phyloP scores from a whole-genome alignment of 2,797 vertebrate species.

The Neosalanx taihuensis region DNA sequence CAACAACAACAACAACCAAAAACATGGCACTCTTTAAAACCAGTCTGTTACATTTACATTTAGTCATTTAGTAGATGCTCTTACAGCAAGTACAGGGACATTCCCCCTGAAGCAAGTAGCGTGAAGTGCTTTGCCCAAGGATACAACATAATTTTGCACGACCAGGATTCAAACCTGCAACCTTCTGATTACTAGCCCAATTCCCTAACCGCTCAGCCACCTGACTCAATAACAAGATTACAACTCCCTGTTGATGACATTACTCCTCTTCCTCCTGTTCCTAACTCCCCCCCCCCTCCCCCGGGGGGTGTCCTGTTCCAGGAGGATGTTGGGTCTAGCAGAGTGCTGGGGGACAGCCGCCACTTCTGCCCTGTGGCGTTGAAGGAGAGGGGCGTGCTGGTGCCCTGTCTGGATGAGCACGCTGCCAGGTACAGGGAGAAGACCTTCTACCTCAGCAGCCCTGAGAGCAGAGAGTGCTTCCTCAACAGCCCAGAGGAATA shows the following conservation, averaged over 20 bases:
- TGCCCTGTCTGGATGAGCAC: slow-evolving; percentile 72
- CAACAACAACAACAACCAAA: too few species aligned
- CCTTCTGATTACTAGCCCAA: too few species aligned
- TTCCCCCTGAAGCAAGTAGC: too few species aligned
- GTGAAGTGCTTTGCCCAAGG: too few species aligned
- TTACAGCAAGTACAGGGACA: too few species aligned
- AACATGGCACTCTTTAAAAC: too few species aligned
- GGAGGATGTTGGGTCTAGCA: slow-evolving; percentile 70
- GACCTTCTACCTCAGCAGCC: slow-evolving; percentile 82
- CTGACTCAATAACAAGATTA: too few species aligned
- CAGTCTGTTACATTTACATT: too few species aligned
- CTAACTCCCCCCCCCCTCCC: neutral
- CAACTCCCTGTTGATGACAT: neutral
- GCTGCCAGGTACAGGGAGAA: slow-evolving; percentile 86
- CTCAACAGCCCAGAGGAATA: slow-evolving; percentile 80
- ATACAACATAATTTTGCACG: too few species aligned
- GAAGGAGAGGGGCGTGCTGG: slow-evolving; percentile 79
- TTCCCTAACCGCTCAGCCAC: too few species aligned
- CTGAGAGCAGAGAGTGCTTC: slow-evolving; percentile 79
- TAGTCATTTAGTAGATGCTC: too few species aligned
- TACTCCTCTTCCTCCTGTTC: neutral
- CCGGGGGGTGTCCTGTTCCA: slow-evolving; percentile 52
- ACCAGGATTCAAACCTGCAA: too few species aligned
- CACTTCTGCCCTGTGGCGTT: slow-evolving; percentile 91
- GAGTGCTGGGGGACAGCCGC: slow-evolving; percentile 82